Evolutionary conservation across 1,140 invertebrate genomes (phyloP), one percentile per base, ranked within the genome.

Genomic region (Pachyrhynchus sulphureomaculatus): DNA sequence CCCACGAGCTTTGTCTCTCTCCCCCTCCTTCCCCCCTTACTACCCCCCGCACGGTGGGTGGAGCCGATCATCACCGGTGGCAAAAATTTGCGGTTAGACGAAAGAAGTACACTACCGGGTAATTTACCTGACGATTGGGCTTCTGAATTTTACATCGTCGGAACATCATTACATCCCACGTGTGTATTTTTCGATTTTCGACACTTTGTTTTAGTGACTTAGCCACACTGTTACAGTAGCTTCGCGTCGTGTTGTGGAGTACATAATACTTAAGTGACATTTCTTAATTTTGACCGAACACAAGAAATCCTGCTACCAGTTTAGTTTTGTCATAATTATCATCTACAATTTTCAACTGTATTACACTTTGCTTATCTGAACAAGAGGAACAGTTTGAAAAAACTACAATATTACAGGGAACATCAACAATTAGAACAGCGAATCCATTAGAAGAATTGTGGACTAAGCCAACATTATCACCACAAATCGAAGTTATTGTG

Each of bases 1-100:
- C 13, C 13, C 4, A 32, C 41, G 34, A 34, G n/a, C 41, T 53
- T 32, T 58, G 58, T 51, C 65, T 62, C 63, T 39, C 57, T 34
- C 20, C 64, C 54, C 68, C 64, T 56, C 68, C 69, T 61, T 75
- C 77, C 76, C 78, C 78, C 76, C 78, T 72, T 75, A 26, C 29
- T 61, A 47, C 68, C 65, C 62, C 70, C 64, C 64, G 62, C 63
- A 69, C 76, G 54, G 54, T 58, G 55, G 55, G 55, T 58, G 55
- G 55, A 58, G 55, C 77, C 80, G 78, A 80, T 73, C 74, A 74
- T 74, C 70, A 72, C 71, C 68, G 69, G 68, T 77, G 76, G 79
- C 80, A 82, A 83, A 83, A 83, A 82, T 82, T 77, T 74, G 77
- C 78, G 75, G 75, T 73, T 71, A 71, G 72, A 58, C 55, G 34